Evolutionary conservation across 2,797 vertebrate genomes (phyloP).

Genomic region (Typhlichthys subterraneus): DNA sequence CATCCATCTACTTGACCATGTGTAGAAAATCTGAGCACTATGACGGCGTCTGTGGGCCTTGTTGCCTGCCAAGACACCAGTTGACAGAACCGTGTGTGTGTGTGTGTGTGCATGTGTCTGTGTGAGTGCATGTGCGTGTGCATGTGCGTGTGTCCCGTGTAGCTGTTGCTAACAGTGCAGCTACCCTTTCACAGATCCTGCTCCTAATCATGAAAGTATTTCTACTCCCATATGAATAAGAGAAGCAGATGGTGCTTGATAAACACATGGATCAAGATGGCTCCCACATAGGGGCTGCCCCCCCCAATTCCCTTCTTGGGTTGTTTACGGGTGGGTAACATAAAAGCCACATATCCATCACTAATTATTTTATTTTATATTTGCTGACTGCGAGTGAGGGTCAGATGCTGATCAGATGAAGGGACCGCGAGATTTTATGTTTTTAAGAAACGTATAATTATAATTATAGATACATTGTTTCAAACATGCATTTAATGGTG

Average conservation of each 20-base stretch:
- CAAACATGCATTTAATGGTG: too few species aligned
- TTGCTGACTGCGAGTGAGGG: constrained; percentile 3
- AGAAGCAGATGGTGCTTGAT: constrained; percentile 69
- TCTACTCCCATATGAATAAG: constrained; percentile 62
- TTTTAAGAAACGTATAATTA: too few species aligned
- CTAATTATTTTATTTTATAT: constrained; percentile 21
- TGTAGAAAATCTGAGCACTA: neutral
- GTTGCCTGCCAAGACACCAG: constrained; percentile 39
- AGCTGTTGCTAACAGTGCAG: constrained; percentile 44
- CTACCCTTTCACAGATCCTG: constrained; percentile 56
- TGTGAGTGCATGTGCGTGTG: constrained; percentile 30
- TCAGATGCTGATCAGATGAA: too few species aligned
- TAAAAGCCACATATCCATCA: neutral
- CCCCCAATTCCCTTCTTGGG: constrained; percentile 54
- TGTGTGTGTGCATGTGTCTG: too few species aligned
- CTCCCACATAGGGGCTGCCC: constrained; percentile 61
- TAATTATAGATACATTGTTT: too few species aligned
- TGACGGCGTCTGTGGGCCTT: neutral
- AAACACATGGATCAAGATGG: constrained; percentile 68
- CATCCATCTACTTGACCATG: neutral
- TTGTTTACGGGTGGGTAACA: constrained; percentile 32
- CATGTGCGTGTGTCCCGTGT: constrained; percentile 44
- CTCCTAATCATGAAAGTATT: constrained; percentile 70
- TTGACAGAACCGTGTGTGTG: constrained; percentile 30
- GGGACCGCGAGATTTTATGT: too few species aligned